Conservation (phyloP, 2,113 vertebrate species). For the Heptranchias perlo region DNA sequence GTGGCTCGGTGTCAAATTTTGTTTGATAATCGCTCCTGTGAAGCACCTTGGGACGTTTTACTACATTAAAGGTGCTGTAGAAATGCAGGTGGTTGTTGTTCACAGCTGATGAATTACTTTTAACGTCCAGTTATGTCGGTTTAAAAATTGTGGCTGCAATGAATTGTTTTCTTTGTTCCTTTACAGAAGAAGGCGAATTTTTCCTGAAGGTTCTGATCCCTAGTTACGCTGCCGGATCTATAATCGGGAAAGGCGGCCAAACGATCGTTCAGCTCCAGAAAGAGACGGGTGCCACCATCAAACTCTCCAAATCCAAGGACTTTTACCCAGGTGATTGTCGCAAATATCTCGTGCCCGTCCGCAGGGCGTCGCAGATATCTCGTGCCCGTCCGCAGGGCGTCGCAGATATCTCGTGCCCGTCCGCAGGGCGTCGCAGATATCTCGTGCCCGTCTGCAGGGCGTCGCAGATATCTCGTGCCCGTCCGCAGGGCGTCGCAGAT, state of each 20-base stretch:
- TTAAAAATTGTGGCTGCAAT: no score
- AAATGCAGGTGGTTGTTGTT: no score
- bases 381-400: no score
- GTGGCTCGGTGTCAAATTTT: no score
- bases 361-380: background rate
- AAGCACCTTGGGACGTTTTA: no score
- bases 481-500: no score
- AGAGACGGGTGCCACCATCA: conserved; percentile 89
- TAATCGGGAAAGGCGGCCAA: conserved; percentile 89
- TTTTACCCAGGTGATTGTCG: conserved; percentile 76
- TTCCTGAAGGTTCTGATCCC: conserved; percentile 93
- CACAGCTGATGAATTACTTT: no score
- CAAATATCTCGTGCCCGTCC: background rate
- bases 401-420: background rate
- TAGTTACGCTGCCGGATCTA: conserved; percentile 87
- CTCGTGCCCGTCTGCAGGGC: no score
- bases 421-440: background rate
- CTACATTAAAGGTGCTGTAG: no score
- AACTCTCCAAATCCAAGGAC: conserved; percentile 94
- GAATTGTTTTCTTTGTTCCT: conserved; percentile 48
- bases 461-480: background rate
- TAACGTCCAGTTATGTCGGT: background rate
- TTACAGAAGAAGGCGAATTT: conserved; percentile 83
- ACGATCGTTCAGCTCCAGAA: conserved; percentile 91
- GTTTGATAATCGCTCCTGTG: no score